Conservation (phyloP, 2,113 vertebrate species). For the Sclerurus mexicanus region DNA sequence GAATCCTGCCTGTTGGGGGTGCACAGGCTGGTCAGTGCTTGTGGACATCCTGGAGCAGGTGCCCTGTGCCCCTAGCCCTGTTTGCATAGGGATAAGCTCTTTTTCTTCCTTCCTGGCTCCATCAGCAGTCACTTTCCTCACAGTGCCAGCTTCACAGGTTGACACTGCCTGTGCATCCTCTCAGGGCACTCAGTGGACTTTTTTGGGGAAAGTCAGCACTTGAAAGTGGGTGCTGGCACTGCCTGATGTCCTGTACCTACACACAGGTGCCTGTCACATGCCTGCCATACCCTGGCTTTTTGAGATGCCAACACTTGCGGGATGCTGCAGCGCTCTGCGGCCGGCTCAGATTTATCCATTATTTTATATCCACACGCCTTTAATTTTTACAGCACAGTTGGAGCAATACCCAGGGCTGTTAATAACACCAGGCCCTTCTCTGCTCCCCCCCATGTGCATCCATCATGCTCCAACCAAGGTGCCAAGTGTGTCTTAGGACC, state of each 20-base stretch:
- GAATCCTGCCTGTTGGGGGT: not conserved
- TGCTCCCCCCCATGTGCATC: not conserved
- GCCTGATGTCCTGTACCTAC: not conserved
- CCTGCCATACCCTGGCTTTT: not conserved
- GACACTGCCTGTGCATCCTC: not conserved
- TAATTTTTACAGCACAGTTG: slow-evolving; percentile 59
- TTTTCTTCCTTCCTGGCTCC: not conserved
- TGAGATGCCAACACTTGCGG: not conserved
- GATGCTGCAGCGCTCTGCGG: not conserved
- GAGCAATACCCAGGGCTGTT: slow-evolving; percentile 37
- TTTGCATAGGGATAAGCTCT: not conserved
- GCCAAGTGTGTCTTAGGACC: not conserved
- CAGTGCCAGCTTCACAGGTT: not conserved
- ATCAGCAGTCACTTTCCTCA: fast-evolving
- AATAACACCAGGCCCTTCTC: not conserved
- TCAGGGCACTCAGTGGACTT: fast-evolving
- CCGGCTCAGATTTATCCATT: slow-evolving; percentile 45
- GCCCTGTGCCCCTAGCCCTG: fast-evolving
- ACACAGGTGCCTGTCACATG: fast-evolving
- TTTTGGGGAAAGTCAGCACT: fast-evolving
- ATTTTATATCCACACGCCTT: slow-evolving; percentile 56
- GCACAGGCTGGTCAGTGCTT: fast-evolving
- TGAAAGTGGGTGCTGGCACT: fast-evolving
- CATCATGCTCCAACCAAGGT: not conserved
- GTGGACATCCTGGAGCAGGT: not conserved